A percentile compares a stretch with the other conserved stretches of the same genome.
Evolutionary conservation across 1,140 invertebrate species (phyloP).

Genomic region (Diorhabda elongata): DNA sequence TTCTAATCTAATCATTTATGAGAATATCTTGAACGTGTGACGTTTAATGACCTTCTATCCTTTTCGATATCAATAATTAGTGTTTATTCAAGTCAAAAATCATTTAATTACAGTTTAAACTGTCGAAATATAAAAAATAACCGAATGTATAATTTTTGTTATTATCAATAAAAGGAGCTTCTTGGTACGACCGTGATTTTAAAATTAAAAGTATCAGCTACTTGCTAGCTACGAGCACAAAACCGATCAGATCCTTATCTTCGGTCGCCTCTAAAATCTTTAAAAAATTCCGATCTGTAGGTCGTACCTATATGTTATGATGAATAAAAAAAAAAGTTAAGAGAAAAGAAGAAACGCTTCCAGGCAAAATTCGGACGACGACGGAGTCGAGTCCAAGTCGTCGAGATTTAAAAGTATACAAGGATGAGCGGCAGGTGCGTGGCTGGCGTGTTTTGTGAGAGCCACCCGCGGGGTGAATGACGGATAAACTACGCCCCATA

Average conservation of each 20-base stretch:
- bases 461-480: slow-evolving; percentile 30
- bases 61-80: too few relatives aligned
- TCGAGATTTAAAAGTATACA: slow-evolving; percentile 20
- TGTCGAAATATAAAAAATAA: too few relatives aligned
- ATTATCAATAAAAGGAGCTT: too few relatives aligned
- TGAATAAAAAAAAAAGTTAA: slow-evolving; percentile 11
- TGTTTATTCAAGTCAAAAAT: too few relatives aligned
- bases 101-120: too few relatives aligned
- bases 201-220: background rate
- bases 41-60: too few relatives aligned
- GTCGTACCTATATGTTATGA: background rate
- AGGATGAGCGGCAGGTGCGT: slow-evolving; percentile 26
- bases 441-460: slow-evolving; percentile 28
- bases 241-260: background rate
- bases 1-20: too few relatives aligned
- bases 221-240: background rate
- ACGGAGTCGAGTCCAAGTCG: background rate
- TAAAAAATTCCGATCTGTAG: slow-evolving; percentile 1
- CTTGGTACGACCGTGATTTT: background rate
- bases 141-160: too few relatives aligned
- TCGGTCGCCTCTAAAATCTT: background rate
- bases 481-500: slow-evolving; percentile 29
- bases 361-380: slow-evolving; percentile 17
- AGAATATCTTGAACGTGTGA: too few relatives aligned
- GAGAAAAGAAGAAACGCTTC: slow-evolving; percentile 22